Percentiles rank a stretch among this genome's conserved stretches.
Conservation (phyloP, 2,888 invertebrate species). For the Caenorhabditis sp. region DNA sequence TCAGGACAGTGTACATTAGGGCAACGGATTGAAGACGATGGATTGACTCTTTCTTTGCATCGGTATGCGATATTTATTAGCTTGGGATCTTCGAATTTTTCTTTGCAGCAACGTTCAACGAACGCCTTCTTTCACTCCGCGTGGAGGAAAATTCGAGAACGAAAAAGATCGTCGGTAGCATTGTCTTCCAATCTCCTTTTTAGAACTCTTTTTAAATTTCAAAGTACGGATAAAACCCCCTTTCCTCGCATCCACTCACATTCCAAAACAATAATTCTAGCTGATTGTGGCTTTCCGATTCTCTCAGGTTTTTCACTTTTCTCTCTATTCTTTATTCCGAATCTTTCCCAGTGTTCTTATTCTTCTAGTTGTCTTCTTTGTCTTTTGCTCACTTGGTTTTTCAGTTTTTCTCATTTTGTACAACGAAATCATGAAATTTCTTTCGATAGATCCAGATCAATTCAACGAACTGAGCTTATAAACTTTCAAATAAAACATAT, state of each 20-base stretch:
- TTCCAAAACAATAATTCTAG: constrained; percentile 27
- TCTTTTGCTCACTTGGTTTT: constrained; percentile 43
- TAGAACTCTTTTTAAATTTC: background rate
- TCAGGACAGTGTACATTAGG: constrained; percentile 63
- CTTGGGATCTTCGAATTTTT: too few relatives aligned
- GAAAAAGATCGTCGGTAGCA: constrained; percentile 67
- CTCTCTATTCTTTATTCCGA: constrained; percentile 3
- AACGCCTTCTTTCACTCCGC: constrained; percentile 81
- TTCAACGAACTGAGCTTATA: constrained; percentile 49
- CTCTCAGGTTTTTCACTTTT: constrained; percentile 18
- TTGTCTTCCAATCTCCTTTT: background rate
- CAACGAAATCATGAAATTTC: constrained; percentile 31
- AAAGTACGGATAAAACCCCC: constrained; percentile 30
- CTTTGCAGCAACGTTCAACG: constrained; percentile 77
- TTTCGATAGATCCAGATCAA: background rate
- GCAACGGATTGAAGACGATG: constrained; percentile 51
- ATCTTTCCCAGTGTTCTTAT: constrained; percentile 25
- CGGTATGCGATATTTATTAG: too few relatives aligned
- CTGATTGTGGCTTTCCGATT: constrained; percentile 2
- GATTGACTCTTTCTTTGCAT: constrained; percentile 39
- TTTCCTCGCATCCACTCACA: constrained; percentile 27
- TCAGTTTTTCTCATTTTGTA: constrained; percentile 12
- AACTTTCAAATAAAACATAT: constrained; percentile 16
- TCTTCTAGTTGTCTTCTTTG: constrained; percentile 5
- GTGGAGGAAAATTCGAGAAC: constrained; percentile 80